These are phyloP conservation scores for Cygnus atratus DNA, from an alignment of 2,113 vertebrate genomes.

Conservation along the genomic window DNA sequence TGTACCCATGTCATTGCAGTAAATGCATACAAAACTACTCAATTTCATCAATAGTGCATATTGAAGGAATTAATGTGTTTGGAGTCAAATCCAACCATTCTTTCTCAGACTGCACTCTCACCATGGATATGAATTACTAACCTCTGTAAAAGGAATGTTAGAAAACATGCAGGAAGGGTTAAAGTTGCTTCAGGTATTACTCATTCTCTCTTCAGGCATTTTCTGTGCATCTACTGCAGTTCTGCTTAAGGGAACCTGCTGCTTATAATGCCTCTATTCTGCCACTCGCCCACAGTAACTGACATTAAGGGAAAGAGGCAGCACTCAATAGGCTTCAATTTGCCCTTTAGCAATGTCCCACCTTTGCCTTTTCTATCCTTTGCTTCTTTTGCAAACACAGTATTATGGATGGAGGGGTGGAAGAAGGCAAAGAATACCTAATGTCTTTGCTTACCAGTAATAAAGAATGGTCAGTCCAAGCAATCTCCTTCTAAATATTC, in stretches of 20 bases:
- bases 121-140: neutral
- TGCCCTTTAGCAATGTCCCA: neutral
- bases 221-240: neutral
- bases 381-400: neutral
- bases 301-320: neutral
- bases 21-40: neutral
- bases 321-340: neutral
- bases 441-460: neutral
- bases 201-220: neutral
- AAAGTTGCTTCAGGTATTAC: neutral
- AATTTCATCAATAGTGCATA: neutral
- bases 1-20: neutral
- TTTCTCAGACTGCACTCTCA: neutral
- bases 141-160: neutral
- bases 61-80: neutral
- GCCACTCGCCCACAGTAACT: neutral
- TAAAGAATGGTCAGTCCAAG: neutral
- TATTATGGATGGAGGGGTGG: neutral
- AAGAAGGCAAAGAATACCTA: neutral
- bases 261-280: neutral
- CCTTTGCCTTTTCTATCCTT: neutral
- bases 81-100: neutral
- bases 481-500: neutral
- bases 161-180: neutral
- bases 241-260: neutral